Conservation (phyloP, 1,140 invertebrate genomes). For the Sipha flava region DNA sequence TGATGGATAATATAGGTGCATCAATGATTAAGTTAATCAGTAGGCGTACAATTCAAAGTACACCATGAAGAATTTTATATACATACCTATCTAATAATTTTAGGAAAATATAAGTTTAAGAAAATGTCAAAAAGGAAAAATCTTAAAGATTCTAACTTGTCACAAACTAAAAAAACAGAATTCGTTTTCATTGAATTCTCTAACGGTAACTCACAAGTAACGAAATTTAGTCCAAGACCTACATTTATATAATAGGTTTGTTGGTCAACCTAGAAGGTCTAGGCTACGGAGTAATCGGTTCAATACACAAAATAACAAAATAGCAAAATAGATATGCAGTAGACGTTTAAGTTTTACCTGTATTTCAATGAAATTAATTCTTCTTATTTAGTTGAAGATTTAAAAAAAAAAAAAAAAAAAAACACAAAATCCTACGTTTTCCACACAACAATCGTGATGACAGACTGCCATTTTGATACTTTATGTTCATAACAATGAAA, state of each 20-base stretch:
- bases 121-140: too few relatives aligned
- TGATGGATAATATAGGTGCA: too few relatives aligned
- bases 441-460: slow-evolving; percentile 13
- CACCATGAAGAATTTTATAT: too few relatives aligned
- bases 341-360: background rate
- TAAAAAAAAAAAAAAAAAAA: background rate
- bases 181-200: background rate
- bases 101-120: too few relatives aligned
- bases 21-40: too few relatives aligned
- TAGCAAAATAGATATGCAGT: background rate
- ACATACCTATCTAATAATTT: too few relatives aligned
- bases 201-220: background rate
- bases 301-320: background rate
- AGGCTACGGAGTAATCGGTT: background rate
- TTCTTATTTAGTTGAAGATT: background rate
- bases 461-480: slow-evolving; percentile 32
- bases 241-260: slow-evolving; percentile 23
- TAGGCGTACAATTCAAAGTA: too few relatives aligned
- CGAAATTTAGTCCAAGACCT: slow-evolving; percentile 21
- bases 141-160: too few relatives aligned
- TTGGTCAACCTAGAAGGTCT: background rate
- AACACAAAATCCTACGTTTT: background rate
- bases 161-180: background rate
- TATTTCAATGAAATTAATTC: background rate
- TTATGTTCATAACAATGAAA: slow-evolving; percentile 23